These are phyloP conservation scores for Phorcus lineatus DNA, from an alignment of 2,888 invertebrate genomes.

Conservation along the genomic window DNA sequence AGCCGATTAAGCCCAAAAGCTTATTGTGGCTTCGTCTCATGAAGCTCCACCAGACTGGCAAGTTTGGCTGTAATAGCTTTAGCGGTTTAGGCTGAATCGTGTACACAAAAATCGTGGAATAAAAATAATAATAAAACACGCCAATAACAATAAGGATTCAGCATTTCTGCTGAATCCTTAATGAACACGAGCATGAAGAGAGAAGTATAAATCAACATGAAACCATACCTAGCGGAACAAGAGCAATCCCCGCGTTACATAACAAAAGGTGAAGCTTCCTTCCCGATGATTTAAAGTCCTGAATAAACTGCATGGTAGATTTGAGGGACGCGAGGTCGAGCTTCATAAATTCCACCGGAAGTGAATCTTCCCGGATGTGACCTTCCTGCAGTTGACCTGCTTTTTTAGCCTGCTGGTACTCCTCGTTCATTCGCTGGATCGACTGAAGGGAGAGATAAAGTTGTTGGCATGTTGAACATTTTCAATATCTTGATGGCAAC, in stretches of 20 bases:
- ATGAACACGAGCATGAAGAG: no score
- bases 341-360: constrained; percentile 52
- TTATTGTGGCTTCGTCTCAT: no score
- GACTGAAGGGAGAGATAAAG: constrained; percentile 36
- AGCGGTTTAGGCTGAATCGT: no score
- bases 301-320: constrained; percentile 54
- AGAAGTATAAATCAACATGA: neutral
- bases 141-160: no score
- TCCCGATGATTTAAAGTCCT: constrained; percentile 51
- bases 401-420: constrained; percentile 41
- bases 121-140: no score
- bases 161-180: no score
- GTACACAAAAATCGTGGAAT: no score
- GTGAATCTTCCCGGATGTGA: constrained; percentile 38
- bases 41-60: no score
- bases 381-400: constrained; percentile 33
- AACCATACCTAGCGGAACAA: constrained; percentile 46
- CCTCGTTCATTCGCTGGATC: constrained; percentile 43
- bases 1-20: no score
- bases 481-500: neutral
- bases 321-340: constrained; percentile 55
- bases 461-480: neutral
- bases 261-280: constrained; percentile 48
- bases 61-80: no score
- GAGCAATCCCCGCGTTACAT: constrained; percentile 57